These are phyloP conservation scores for Buathra laborator DNA, from an alignment of 2,888 invertebrate species.

Conservation along the genomic window DNA sequence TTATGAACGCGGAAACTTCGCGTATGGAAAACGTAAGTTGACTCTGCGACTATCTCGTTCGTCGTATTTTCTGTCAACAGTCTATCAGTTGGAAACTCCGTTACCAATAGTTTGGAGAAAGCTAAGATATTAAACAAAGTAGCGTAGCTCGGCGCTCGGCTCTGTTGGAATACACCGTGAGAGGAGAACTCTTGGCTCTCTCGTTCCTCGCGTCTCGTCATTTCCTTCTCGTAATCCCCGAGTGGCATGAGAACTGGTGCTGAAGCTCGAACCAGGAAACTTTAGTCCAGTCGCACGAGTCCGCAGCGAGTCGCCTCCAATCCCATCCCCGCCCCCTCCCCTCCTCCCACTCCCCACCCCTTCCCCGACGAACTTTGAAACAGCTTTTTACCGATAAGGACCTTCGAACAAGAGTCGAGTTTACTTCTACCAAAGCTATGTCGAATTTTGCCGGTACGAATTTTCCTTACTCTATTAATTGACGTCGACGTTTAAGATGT, in stretches of 20 bases:
- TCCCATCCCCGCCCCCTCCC: background rate
- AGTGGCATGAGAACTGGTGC: conserved; percentile 35
- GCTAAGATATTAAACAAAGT: conserved; percentile 60
- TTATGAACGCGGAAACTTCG: background rate
- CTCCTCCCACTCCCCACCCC: background rate
- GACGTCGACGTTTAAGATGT: conserved; percentile 36
- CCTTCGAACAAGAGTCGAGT: conserved; percentile 36
- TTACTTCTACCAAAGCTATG: conserved; percentile 13
- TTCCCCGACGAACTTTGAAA: conserved; percentile 39
- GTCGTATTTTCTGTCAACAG: conserved; percentile 30
- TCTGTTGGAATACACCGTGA: conserved; percentile 23
- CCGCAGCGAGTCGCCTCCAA: conserved; percentile 22
- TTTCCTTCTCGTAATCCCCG: conserved; percentile 56
- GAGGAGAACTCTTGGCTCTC: background rate
- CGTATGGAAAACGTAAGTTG: background rate
- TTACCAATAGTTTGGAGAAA: conserved; percentile 53
- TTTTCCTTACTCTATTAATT: conserved; percentile 55
- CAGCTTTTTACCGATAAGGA: conserved; percentile 28
- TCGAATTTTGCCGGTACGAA: conserved; percentile 42
- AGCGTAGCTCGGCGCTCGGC: conserved; percentile 17
- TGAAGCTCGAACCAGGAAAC: conserved; percentile 53
- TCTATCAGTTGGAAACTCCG: conserved; percentile 56
- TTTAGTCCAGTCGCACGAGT: conserved; percentile 45
- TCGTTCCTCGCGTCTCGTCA: conserved; percentile 42
- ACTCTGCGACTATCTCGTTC: background rate